A percentile compares a stretch with the other conserved stretches of the same genome.
Conservation (phyloP, 2,888 invertebrate genomes). For the Melinaea menophilus region DNA sequence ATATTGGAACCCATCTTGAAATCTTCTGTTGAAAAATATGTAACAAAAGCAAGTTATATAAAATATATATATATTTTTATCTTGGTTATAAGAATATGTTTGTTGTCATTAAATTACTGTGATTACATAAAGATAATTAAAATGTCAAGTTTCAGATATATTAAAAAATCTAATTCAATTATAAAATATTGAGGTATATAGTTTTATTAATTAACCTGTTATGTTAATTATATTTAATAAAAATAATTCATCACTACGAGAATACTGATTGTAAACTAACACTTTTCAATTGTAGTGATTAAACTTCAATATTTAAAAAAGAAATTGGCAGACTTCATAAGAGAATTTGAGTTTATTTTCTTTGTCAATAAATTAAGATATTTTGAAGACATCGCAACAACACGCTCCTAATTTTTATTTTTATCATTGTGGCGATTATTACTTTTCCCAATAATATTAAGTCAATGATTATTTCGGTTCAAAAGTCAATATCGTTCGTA, state of each 20-base stretch:
- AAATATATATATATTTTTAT: not conserved
- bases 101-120: no score
- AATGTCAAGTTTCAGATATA: slow-evolving; percentile 3
- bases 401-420: no score
- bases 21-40: slow-evolving; percentile 89
- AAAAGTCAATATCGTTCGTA: not conserved
- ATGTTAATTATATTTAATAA: not conserved
- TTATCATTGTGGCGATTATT: slow-evolving; percentile 7
- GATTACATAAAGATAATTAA: not conserved
- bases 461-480: no score
- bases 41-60: slow-evolving; percentile 43
- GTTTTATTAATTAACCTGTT: not conserved
- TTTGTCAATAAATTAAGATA: no score
- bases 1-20: slow-evolving; percentile 90
- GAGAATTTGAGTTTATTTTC: no score
- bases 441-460: slow-evolving; percentile 12
- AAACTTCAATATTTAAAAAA: no score
- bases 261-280: not conserved
- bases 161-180: not conserved
- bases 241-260: not conserved
- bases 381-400: no score
- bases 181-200: not conserved
- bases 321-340: no score
- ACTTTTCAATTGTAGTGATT: not conserved
- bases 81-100: not conserved